phyloP scores from a whole-genome alignment of 2,797 vertebrate species.

The Enteromius anoplus region DNA sequence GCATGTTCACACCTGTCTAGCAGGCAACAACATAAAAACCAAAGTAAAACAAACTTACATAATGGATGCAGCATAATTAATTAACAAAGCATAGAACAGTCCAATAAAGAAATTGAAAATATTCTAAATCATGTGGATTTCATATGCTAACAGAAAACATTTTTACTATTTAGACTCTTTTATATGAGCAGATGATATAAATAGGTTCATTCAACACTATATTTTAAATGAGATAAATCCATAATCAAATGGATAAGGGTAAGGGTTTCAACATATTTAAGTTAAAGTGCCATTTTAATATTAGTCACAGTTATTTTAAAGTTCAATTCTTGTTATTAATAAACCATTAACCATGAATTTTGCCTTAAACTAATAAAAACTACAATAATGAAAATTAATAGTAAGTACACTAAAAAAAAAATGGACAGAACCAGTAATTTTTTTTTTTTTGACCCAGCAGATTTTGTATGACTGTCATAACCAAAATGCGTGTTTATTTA shows the following conservation, averaged over 20 bases:
- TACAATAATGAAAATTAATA: neutral
- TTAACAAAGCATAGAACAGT: neutral
- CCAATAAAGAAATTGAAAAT: neutral
- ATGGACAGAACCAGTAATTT: no score
- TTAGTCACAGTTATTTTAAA: no score
- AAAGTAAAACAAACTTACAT: constrained; percentile 2
- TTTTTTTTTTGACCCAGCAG: no score
- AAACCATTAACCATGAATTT: no score
- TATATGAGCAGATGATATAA: neutral
- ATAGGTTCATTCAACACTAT: neutral
- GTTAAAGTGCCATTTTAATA: neutral
- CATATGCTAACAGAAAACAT: neutral
- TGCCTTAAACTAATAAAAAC: no score
- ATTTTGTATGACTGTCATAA: no score
- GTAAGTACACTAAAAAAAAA: no score
- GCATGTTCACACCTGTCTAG: neutral
- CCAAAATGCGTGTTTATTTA: no score
- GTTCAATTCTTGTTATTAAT: no score
- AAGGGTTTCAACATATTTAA: neutral
- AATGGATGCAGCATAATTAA: neutral
- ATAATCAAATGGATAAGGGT: neutral
- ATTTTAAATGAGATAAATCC: neutral
- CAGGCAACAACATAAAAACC: neutral
- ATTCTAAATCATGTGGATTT: neutral
- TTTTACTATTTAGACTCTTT: neutral